Percentiles rank a stretch among this genome's conserved stretches.
phyloP scores from a whole-genome alignment of 2,888 invertebrate genomes.

The Eucriotettix oculatus region DNA sequence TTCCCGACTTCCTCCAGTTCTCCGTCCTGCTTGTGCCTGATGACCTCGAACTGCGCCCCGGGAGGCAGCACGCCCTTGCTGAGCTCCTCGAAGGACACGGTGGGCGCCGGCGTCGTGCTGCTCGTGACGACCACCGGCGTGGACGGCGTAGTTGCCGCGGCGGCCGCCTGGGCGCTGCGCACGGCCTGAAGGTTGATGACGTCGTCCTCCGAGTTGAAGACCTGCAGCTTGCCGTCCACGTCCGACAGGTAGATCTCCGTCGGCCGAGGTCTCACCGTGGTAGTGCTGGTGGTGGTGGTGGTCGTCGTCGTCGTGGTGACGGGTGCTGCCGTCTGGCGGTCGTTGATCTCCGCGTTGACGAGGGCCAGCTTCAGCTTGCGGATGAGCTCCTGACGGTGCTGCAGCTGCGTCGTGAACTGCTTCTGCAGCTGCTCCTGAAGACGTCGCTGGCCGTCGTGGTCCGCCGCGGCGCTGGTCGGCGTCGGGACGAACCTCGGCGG shows the following conservation, averaged over 20 bases:
- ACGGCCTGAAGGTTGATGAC: neutral
- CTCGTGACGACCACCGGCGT: slow-evolving; percentile 28
- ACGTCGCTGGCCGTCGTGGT: slow-evolving; percentile 37
- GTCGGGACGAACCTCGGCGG: neutral
- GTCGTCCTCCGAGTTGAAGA: slow-evolving; percentile 24
- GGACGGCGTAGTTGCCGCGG: slow-evolving; percentile 5
- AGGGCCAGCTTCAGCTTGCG: slow-evolving; percentile 59
- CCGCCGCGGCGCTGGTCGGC: neutral
- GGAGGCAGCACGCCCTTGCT: slow-evolving; percentile 65
- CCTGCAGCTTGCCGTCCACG: slow-evolving; percentile 53
- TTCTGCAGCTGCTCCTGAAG: slow-evolving; percentile 50
- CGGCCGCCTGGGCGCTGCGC: neutral
- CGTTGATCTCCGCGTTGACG: slow-evolving; percentile 29
- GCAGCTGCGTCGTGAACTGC: slow-evolving; percentile 13
- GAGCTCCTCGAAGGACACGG: slow-evolving; percentile 53
- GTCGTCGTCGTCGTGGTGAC: too few relatives aligned
- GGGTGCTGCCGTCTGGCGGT: neutral
- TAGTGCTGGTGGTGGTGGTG: too few relatives aligned
- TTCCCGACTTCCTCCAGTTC: slow-evolving; percentile 51
- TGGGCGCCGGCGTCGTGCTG: slow-evolving; percentile 41
- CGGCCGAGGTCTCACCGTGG: neutral
- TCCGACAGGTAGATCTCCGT: slow-evolving; percentile 41
- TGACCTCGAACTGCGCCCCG: slow-evolving; percentile 62
- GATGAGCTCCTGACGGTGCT: slow-evolving; percentile 50
- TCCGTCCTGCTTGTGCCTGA: slow-evolving; percentile 58